phyloP scores from a whole-genome alignment of 2,113 vertebrate genomes.

The Tretioscincus oriximinensis region DNA sequence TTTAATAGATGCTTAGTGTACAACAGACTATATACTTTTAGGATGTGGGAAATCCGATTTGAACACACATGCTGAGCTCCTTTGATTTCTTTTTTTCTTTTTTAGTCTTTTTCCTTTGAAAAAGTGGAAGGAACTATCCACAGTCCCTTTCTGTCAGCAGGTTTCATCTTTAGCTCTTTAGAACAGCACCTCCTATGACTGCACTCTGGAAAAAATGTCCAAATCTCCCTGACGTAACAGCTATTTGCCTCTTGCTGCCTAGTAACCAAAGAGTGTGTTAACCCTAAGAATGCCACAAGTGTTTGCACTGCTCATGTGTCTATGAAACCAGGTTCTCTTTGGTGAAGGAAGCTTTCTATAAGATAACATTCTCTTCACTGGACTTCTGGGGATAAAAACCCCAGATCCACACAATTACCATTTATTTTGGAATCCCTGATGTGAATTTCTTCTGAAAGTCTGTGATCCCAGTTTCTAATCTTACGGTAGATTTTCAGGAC shows the following conservation, averaged over 20 bases:
- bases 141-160: conserved; percentile 55
- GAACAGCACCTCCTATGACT: conserved; percentile 71
- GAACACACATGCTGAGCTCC: conserved; percentile 48
- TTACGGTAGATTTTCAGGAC: background rate
- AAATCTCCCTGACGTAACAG: conserved; percentile 76
- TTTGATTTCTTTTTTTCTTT: conserved; percentile 48
- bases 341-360: background rate
- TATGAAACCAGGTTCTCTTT: background rate
- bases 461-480: background rate
- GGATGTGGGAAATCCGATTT: conserved; percentile 45
- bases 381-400: too few species aligned
- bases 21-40: conserved; percentile 47
- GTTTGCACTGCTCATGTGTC: background rate
- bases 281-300: conserved; percentile 60
- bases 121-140: conserved; percentile 36
- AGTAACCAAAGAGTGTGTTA: conserved; percentile 77
- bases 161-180: conserved; percentile 66
- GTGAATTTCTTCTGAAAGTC: too few species aligned
- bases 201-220: conserved; percentile 79
- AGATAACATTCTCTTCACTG: background rate
- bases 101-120: background rate
- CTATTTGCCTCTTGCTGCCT: conserved; percentile 78
- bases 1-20: conserved; percentile 3
- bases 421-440: too few species aligned
- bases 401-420: too few species aligned